Conservation (phyloP, 2,888 invertebrate species). For the Yponomeuta evonymella region DNA sequence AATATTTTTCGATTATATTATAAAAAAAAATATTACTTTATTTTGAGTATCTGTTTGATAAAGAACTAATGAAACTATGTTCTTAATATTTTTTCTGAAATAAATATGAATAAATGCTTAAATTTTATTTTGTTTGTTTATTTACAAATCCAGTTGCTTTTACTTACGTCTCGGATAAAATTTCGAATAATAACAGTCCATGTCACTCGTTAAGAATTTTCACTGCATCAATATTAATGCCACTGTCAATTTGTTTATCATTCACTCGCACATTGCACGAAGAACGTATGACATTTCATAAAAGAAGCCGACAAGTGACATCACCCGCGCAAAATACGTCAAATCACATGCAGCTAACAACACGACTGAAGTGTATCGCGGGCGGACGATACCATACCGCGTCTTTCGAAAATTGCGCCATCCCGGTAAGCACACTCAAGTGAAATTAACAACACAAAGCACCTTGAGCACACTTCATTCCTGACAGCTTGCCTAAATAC, state of each 20-base stretch:
- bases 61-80: background rate
- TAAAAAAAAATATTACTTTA: too few species aligned
- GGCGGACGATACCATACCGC: conserved; percentile 75
- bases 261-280: conserved; percentile 67
- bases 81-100: background rate
- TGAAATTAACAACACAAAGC: conserved; percentile 74
- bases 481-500: conserved; percentile 63
- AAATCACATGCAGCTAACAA: conserved; percentile 75
- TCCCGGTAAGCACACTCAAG: conserved; percentile 73
- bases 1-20: too few species aligned
- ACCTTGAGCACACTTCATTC: conserved; percentile 73
- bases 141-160: conserved; percentile 19
- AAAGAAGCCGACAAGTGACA: conserved; percentile 74
- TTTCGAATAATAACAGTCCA: conserved; percentile 76
- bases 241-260: conserved; percentile 69
- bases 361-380: conserved; percentile 77
- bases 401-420: conserved; percentile 79
- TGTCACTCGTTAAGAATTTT: conserved; percentile 54
- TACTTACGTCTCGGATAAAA: conserved; percentile 76
- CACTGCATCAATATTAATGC: conserved; percentile 63
- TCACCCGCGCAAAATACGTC: conserved; percentile 75
- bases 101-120: background rate
- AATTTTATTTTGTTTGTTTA: conserved; percentile 5
- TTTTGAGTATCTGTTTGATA: background rate
- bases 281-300: conserved; percentile 73